Evolutionary conservation across 2,888 invertebrate genomes (phyloP).

Genomic region (Morpho helenor): DNA sequence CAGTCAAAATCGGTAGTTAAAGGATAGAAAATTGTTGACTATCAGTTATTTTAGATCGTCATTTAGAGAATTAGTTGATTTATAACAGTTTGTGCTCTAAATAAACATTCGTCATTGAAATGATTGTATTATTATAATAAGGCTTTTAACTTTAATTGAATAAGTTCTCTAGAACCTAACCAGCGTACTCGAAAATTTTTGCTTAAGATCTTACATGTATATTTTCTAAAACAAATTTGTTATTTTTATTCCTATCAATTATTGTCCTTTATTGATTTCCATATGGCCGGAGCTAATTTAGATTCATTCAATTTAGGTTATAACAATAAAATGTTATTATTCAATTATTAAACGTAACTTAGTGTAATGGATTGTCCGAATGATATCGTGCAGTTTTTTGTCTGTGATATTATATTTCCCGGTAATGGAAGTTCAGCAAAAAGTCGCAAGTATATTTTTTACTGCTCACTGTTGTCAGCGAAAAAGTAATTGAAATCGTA

Average conservation of each 20-base stretch:
- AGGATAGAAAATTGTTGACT: too few relatives aligned
- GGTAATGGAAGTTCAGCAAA: slow-evolving; percentile 8
- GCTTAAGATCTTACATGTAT: too few relatives aligned
- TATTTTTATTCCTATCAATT: background rate
- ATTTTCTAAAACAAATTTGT: background rate
- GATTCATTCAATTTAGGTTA: slow-evolving; percentile 9
- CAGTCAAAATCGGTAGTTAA: too few relatives aligned
- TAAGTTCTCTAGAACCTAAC: too few relatives aligned
- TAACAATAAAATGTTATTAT: slow-evolving; percentile 22
- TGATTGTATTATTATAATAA: too few relatives aligned
- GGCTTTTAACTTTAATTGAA: too few relatives aligned
- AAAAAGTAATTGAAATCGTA: background rate
- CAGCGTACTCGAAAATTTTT: too few relatives aligned
- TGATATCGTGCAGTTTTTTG: slow-evolving; percentile 16
- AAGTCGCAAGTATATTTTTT: background rate
- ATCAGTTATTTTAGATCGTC: too few relatives aligned
- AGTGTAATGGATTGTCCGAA: slow-evolving; percentile 9
- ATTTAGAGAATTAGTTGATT: too few relatives aligned
- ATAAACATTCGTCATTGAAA: too few relatives aligned
- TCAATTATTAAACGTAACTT: slow-evolving; percentile 16
- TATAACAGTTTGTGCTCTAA: too few relatives aligned
- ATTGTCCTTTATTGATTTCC: slow-evolving; percentile 16
- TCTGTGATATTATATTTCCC: slow-evolving; percentile 7
- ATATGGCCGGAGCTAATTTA: slow-evolving; percentile 16
- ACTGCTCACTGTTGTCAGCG: background rate